Evolutionary conservation across 2,888 invertebrate species (phyloP).

Genomic region (Bimastos eiseni): DNA sequence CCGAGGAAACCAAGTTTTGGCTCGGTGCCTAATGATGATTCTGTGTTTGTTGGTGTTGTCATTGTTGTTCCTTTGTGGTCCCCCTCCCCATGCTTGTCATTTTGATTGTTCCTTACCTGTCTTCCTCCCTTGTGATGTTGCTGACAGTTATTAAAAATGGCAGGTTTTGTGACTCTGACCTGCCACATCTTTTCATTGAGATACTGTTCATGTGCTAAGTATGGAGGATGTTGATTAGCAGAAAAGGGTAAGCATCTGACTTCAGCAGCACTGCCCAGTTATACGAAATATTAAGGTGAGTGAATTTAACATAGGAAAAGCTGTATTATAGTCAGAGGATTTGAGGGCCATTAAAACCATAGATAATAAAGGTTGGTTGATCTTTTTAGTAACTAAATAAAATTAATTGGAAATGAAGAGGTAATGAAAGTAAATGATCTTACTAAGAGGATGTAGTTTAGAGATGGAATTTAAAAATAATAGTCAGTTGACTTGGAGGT

Average conservation of each 20-base stretch:
- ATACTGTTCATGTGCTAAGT: not conserved
- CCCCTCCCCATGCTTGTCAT: not conserved
- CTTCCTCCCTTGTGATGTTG: not conserved
- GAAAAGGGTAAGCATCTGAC: not conserved
- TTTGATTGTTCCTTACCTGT: not conserved
- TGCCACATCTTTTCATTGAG: not conserved
- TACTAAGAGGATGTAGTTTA: no score
- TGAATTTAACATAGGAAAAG: not conserved
- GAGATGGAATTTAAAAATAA: no score
- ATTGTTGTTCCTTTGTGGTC: not conserved
- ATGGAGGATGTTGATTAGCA: not conserved
- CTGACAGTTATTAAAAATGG: constrained; percentile 18
- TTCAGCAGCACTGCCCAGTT: not conserved
- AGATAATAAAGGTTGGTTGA: not conserved
- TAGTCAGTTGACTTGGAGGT: no score
- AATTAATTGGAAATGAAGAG: no score
- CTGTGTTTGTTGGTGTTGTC: not conserved
- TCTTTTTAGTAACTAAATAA: not conserved
- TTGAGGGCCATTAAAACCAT: not conserved
- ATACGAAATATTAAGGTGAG: not conserved
- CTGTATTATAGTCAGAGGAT: not conserved
- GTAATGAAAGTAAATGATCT: no score
- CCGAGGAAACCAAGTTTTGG: constrained; percentile 18
- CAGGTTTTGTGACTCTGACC: not conserved
- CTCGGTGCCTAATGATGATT: constrained; percentile 23